Base-by-base conservation (phyloP, 2,797 vertebrate genomes). In the Phoxinus dragarum region DNA sequence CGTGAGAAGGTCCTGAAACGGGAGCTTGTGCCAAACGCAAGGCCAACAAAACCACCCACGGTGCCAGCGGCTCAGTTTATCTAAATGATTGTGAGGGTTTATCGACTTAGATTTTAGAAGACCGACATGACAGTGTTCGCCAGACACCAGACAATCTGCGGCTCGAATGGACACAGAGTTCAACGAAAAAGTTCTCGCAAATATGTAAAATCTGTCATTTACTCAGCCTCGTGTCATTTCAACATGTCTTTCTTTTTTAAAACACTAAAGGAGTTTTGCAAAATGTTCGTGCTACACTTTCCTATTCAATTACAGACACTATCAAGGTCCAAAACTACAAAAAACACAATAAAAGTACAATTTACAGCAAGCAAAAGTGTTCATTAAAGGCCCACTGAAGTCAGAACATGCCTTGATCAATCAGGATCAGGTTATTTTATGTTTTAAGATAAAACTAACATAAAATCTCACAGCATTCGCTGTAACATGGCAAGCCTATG, bases 81-180 rank as follows among this genome's bases (percentile, higher is more conserved):
- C 38, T 64, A 23, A 42, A 82, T 66, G 59, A 80, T 61, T 47
- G 84, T 68, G 54, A 72, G 72, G 44, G 67, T 47, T 78, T 86
- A 40, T 84, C 85, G 27, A 80, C 52, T 74, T 64, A 74, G 52
- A 76, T 79, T 86, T 87, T 86, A 86, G 80, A 81, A 82, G 69
- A 31, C 44, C 8, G 76, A 64, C 72, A 66, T 61, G 71, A 85
- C 71, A 76, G 47, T 47, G 31, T 72, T 6, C 61, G 56, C 69
- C 42, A 68, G 86, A 81, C 21, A 10, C 77, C 77, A 84, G 77
- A 84, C 49, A 76, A 67, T 69, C 59, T 74, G 47, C 27, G 27
- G 27, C 27, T 27, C 27, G 27, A 27, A 27, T 72, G 42, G 52
- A 80, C 47, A 80, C 42, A 38, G 21, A 64, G 52, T 59, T 77